phyloP scores from a whole-genome alignment of 2,113 vertebrate genomes.

The Orientallactaga bullata region DNA sequence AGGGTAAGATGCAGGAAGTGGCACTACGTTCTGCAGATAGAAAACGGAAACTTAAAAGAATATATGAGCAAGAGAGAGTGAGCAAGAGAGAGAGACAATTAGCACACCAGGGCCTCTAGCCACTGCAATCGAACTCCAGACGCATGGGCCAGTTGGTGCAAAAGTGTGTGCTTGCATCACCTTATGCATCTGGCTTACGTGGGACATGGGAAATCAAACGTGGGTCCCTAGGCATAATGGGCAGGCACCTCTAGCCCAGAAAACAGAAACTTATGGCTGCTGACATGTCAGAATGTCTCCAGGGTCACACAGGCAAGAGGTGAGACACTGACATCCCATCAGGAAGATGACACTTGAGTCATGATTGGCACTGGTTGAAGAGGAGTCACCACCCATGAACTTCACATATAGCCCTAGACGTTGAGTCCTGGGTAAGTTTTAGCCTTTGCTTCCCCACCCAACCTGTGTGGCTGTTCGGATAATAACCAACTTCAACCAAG shows the following conservation, averaged over 20 bases:
- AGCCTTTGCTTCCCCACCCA: background rate
- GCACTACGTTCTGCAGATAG: background rate
- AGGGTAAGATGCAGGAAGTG: background rate
- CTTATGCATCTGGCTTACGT: too few relatives aligned
- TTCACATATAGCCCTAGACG: fast-evolving
- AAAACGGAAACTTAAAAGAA: background rate
- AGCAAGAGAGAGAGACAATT: too few relatives aligned
- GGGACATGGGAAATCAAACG: too few relatives aligned
- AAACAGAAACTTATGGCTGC: background rate
- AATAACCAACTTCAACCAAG: background rate
- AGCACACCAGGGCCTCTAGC: too few relatives aligned
- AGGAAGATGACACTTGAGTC: background rate
- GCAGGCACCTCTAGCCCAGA: background rate
- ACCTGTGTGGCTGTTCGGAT: background rate
- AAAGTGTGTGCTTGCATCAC: too few relatives aligned
- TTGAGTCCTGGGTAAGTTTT: fast-evolving
- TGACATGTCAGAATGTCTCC: background rate
- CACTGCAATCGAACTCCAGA: too few relatives aligned
- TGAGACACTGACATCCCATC: background rate
- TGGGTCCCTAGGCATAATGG: too few relatives aligned
- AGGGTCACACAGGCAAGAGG: too few relatives aligned
- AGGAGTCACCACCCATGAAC: background rate
- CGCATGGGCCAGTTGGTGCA: too few relatives aligned
- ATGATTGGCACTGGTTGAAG: background rate
- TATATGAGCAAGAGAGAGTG: too few relatives aligned